Evolutionary conservation across 2,888 invertebrate species (phyloP), one percentile per base, ranked within the genome.

Genomic region (Himalopsyche japonica): DNA sequence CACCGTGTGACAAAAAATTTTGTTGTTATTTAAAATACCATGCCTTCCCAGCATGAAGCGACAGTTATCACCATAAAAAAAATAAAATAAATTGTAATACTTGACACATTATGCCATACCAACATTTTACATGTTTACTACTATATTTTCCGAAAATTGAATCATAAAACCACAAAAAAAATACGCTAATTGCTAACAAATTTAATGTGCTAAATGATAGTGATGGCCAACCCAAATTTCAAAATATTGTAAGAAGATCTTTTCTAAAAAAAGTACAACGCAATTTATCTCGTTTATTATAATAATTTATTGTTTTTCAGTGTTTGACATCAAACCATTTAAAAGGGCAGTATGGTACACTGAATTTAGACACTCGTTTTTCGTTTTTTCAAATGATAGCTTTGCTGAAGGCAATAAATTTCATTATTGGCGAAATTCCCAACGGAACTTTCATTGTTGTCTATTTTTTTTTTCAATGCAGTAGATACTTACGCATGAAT

Each of bases 341-440:
- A 57, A 57, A 57, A 57, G 20, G 2, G 7, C 57, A 57, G 20
- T 57, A 57, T 20, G 57, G 57, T 20, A 57, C 57, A 10, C 57
- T 57, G 57, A 57, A 6, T 57, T 20, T 7, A 57, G 57, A n/a
- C 20, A 20, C 20, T 57, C 57, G 57, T 57, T 57, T 57, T 57
- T 24, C 57, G 57, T 20, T 57, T 57, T 57, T 57, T 57, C 20
- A 57, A 57, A 57, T 57, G 57, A 57, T 57, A 7, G 79, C 83
- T 83, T 77, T 70, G 57, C 34, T 82, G 85, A 82, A 77, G 85
- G 79, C 84, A 43, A 86, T 86, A 86, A 86, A 86, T 86, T 84
- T 82, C 82, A 83, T 82, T 37, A 84, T 86, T 86, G 85, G 85
- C 85, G 82, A 57, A 57, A 57, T 57, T 57, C 57, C 57, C 57